Base-by-base conservation (phyloP, 2,797 vertebrate species). In the Notolepis coatsorum region DNA sequence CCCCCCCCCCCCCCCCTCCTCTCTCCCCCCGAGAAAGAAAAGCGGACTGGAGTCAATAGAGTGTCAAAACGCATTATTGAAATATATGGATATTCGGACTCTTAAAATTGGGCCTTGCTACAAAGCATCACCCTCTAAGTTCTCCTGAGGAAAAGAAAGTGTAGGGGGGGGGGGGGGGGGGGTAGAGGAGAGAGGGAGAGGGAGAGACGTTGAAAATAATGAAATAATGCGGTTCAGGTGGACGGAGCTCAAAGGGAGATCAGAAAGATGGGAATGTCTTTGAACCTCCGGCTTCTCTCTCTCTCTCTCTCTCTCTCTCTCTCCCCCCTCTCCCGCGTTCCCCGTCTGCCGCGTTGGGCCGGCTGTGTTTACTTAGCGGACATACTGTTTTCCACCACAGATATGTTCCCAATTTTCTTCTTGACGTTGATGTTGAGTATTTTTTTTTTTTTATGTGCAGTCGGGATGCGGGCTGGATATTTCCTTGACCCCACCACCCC, bases 11-110 rank as follows among this genome's bases (percentile, higher is more conserved):
- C 20, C 37, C 21, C 48, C 4, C 41, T 3, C 8, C 25, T 17
- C 37, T 15, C 8, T 20, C 24, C 24, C 43, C 65, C 38, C 10
- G 12, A 48, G 58, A 74, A 84, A 67, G 27, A 45, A 70, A 81
- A 80, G 50, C 55, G 59, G 65, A 75, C 37, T 50, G 63, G 66
- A 74, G 68, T 84, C 66, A 77, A 75, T 85, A 79, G 71, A 79
- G 79, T 89, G 79, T 90, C 84, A 88, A 65, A 81, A 64, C 63
- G 47, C 69, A 81, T 90, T 72, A 71, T 41, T 73, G 81, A 85
- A 77, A 89, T 73, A 71, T 83, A 80, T 50, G 58, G 55, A n/a
- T 56, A 23, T 43, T 71, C 31, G 77, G 73, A 76, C 70, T 85
- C 86, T 74, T 56, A 63, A n/a, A 65, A 73, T 68, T 46, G 68